Base-by-base conservation (phyloP, 1,140 invertebrate species). In the Brachionus rubens region DNA sequence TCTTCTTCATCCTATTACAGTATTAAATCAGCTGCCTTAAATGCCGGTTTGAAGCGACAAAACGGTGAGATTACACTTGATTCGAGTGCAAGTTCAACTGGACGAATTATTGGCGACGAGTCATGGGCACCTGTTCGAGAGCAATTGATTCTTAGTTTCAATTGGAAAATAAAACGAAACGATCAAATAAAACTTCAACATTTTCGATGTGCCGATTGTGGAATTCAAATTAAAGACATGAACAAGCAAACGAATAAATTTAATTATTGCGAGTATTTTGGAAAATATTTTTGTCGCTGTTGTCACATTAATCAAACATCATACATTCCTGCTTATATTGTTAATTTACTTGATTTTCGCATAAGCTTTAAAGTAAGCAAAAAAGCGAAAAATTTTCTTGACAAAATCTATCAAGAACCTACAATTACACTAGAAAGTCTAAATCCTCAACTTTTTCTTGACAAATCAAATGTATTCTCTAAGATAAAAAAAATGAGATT, bases 231-330 rank as follows among this genome's bases (percentile, higher is more conserved):
- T 9, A 65, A 65, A 65, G 68, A 50, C 3, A 70, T 3, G 26
- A 19, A 28, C 0, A 54, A 50, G 14, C 33, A 48, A 21, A 2
- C 33, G 3, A 72, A 72, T 50, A 16, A 30, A 56, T 84, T 82
- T 76, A 79, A 83, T 7, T 92, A 91, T 80, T 94, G 92, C 82
- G 88, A 91, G 80, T 94, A 94, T 82, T 85, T 93, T 52, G 91
- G 91, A 14, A 89, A 91, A 80, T 92, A 91, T 83, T 92, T 94
- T 83, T 94, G 92, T 82, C 92, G 91, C 5, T 91, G 91, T 33
- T 94, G 92, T 82, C 92, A 94, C 83, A 89, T 87, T 9, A 91
- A 91, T 81, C 88, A 91, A 79, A 85, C 89, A 56, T 86, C 90
- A 4, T 82, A 90, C 62, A 91, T 94, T 79, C 92, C 92, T 14